phyloP scores from a whole-genome alignment of 1,140 invertebrate species.

The Nasonia giraulti region DNA sequence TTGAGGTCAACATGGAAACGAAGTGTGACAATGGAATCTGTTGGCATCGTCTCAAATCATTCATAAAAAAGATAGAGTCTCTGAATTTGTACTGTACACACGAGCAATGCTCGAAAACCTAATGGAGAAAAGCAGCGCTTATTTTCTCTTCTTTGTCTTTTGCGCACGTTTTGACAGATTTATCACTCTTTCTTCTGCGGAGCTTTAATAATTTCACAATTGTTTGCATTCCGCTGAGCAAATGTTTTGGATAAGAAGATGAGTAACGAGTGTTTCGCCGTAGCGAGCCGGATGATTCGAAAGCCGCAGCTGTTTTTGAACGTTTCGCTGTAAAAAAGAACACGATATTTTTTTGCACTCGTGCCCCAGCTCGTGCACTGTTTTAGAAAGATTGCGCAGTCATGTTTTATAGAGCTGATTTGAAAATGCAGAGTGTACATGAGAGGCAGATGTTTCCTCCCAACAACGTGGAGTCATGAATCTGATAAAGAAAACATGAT shows the following conservation, averaged over 20 bases:
- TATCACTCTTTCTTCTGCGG: neutral
- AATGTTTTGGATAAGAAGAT: conserved; percentile 6
- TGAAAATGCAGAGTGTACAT: conserved; percentile 18
- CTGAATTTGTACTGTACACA: neutral
- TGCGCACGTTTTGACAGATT: neutral
- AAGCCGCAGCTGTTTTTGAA: neutral
- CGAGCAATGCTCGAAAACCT: conserved; percentile 6
- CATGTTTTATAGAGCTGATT: conserved; percentile 4
- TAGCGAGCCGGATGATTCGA: neutral
- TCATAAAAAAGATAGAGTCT: conserved; percentile 13
- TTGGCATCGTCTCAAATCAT: conserved; percentile 56
- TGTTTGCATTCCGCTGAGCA: neutral
- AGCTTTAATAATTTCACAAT: conserved; percentile 36
- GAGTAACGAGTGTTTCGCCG: neutral
- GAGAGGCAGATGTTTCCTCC: conserved; percentile 8
- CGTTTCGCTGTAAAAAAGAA: neutral
- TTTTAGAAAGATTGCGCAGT: neutral
- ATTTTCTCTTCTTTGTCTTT: neutral
- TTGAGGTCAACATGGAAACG: too few species aligned
- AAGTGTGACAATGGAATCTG: neutral
- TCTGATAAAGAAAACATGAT: conserved; percentile 37
- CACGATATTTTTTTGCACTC: neutral
- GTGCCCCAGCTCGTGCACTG: neutral
- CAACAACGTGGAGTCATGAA: conserved; percentile 14
- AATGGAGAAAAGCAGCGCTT: conserved; percentile 28